Conservation (phyloP, 2,888 invertebrate species). For the Pandemis heparana region DNA sequence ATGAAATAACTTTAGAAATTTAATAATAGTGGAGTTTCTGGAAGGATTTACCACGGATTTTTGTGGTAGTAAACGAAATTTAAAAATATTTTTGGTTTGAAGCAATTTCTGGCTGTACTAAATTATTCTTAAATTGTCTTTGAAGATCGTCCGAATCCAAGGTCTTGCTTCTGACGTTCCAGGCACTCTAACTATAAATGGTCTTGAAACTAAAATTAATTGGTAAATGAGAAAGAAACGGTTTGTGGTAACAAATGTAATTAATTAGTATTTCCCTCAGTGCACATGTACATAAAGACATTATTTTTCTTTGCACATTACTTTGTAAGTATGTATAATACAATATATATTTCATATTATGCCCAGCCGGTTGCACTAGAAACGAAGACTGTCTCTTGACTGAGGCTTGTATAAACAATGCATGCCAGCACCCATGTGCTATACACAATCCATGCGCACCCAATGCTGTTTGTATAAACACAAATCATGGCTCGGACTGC, state of each 20-base stretch:
- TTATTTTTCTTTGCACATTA: conserved; percentile 13
- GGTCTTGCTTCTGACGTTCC: too few species aligned
- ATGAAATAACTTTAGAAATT: background rate
- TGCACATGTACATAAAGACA: background rate
- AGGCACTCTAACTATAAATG: too few species aligned
- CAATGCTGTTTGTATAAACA: conserved; percentile 94
- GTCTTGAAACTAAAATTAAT: background rate
- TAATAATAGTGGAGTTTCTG: too few species aligned
- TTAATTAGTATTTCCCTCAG: background rate
- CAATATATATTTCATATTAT: conserved; percentile 68
- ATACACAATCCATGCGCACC: conserved; percentile 93
- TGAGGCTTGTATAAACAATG: conserved; percentile 94
- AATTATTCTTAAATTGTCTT: too few species aligned
- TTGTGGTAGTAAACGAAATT: too few species aligned
- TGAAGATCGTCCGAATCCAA: too few species aligned
- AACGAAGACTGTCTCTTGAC: conserved; percentile 94
- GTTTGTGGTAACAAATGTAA: conserved; percentile 2
- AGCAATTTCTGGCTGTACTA: too few species aligned
- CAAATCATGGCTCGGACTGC: conserved; percentile 94
- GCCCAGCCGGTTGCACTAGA: conserved; percentile 93
- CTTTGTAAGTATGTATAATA: conserved; percentile 46
- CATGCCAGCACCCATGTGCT: conserved; percentile 95
- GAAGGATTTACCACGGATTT: too few species aligned
- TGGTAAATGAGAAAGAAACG: background rate
- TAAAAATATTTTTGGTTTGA: too few species aligned